phyloP scores from a whole-genome alignment of 1,140 invertebrate genomes.

The Pissodes strobi region DNA sequence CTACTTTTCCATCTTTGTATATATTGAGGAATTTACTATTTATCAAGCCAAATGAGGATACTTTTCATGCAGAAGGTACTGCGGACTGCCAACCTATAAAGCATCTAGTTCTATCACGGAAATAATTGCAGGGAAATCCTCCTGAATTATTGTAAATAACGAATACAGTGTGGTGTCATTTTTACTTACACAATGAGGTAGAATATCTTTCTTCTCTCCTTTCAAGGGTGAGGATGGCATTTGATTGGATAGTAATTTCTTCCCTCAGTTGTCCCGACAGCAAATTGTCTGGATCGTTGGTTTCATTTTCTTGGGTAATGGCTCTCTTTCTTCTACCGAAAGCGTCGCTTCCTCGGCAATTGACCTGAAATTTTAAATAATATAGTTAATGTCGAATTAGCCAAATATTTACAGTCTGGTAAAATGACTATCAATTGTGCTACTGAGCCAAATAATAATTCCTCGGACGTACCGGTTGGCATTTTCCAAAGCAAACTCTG shows the following conservation, averaged over 20 bases:
- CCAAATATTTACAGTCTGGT: no score
- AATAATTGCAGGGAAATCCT: no score
- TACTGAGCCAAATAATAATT: constrained; percentile 29
- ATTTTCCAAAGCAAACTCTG: constrained; percentile 91
- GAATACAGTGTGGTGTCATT: no score
- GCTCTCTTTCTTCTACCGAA: constrained; percentile 81
- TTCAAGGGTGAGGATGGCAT: constrained; percentile 88
- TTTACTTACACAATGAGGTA: constrained; percentile 71
- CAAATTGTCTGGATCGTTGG: constrained; percentile 63
- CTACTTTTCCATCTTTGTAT: no score
- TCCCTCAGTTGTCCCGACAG: constrained; percentile 84
- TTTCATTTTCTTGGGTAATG: constrained; percentile 61
- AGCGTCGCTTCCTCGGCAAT: constrained; percentile 88
- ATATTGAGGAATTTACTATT: no score
- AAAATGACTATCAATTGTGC: no score
- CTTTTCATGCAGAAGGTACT: no score
- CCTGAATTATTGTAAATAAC: no score
- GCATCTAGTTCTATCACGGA: no score
- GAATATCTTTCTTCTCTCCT: constrained; percentile 72
- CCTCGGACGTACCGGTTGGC: constrained; percentile 80
- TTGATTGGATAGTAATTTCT: constrained; percentile 91
- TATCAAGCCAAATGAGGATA: no score
- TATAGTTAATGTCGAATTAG: no score
- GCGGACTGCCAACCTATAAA: no score
- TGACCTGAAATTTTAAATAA: constrained; percentile 80